Percentiles rank a stretch among this genome's conserved stretches.
Conservation (phyloP, 2,113 vertebrate genomes). For the Macrotus californicus region DNA sequence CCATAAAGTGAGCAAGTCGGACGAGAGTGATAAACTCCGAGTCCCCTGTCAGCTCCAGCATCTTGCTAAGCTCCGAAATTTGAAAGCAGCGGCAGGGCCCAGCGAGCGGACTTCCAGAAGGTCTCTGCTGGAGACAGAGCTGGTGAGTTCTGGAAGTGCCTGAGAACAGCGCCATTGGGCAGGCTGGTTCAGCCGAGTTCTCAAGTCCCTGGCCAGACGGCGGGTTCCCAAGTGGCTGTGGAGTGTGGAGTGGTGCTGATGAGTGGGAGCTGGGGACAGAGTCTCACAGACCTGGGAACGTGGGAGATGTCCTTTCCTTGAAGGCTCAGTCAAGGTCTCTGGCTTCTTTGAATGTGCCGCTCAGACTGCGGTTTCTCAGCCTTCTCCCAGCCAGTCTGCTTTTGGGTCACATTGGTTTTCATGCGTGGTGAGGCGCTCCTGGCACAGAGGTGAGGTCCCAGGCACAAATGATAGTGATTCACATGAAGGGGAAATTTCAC, state of each 20-base stretch:
- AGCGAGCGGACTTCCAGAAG: not conserved
- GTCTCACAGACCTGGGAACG: not conserved
- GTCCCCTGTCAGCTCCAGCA: not conserved
- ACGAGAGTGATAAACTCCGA: not conserved
- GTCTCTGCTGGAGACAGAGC: not conserved
- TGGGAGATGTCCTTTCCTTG: not conserved
- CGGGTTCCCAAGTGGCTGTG: too few relatives aligned
- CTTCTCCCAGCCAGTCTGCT: not conserved
- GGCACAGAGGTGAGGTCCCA: not conserved
- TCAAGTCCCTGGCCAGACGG: not conserved
- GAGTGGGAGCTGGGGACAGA: not conserved
- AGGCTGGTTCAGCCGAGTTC: not conserved
- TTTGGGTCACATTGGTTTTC: not conserved
- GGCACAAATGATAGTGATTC: not conserved
- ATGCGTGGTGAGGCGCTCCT: not conserved
- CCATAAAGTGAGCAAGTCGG: not conserved
- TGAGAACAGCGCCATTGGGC: not conserved
- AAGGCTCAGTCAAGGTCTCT: not conserved
- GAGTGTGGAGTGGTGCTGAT: not conserved
- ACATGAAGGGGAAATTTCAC: not conserved
- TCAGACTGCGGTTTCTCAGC: fast-evolving
- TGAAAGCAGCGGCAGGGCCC: not conserved
- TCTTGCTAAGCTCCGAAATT: not conserved
- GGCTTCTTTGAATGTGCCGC: not conserved
- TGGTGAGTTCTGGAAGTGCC: not conserved